Conservation (phyloP, 2,113 vertebrate species). For the Silurus asotus region DNA sequence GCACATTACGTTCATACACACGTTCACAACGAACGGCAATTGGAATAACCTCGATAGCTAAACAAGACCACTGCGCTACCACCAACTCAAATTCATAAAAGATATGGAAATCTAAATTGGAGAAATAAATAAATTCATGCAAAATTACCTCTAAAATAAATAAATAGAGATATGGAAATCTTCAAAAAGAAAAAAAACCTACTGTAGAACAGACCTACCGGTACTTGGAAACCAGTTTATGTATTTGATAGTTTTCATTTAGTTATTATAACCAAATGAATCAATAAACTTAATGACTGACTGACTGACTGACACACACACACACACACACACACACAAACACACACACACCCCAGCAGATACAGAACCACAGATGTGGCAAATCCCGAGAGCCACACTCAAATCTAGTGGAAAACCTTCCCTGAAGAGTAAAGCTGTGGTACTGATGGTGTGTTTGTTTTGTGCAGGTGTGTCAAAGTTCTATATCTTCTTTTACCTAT, state of each 20-base stretch:
- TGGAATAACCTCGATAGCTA: neutral
- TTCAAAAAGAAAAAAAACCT: neutral
- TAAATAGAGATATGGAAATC: neutral
- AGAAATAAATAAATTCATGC: too few species aligned
- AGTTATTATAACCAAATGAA: neutral
- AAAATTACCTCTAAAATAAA: too few species aligned
- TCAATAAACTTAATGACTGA: neutral
- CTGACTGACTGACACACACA: neutral
- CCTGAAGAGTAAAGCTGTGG: neutral
- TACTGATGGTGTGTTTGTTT: conserved; percentile 20
- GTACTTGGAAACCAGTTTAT: neutral
- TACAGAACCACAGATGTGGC: neutral
- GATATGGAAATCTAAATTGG: neutral
- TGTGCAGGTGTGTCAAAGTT: conserved; percentile 81
- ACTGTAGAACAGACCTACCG: neutral
- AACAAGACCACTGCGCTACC: neutral
- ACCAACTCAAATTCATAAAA: neutral
- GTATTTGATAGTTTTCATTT: neutral
- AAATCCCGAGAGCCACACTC: neutral
- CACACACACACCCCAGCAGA: neutral
- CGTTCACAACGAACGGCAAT: neutral
- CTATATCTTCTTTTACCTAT: conserved; percentile 81
- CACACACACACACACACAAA: too few species aligned
- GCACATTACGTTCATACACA: neutral
- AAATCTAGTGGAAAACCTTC: neutral